These are phyloP conservation scores for Mantis religiosa DNA, from an alignment of 2,888 invertebrate genomes.

Conservation along the genomic window DNA sequence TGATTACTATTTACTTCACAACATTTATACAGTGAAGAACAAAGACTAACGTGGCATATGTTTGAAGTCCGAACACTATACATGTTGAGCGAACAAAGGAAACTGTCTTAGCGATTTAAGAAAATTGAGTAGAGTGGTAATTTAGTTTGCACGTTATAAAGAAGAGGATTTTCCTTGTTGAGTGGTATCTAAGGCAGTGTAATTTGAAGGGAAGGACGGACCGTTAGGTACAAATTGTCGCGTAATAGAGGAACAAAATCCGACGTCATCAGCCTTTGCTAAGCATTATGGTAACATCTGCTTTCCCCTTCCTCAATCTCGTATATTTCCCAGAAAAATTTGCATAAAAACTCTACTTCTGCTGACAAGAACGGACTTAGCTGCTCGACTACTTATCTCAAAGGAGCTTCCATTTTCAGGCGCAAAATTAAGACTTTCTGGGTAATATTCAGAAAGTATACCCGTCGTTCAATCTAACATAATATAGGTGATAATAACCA, in stretches of 20 bases:
- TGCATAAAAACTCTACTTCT: background rate
- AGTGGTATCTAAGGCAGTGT: background rate
- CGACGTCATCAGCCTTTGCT: background rate
- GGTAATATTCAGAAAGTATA: background rate
- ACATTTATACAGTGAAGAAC: background rate
- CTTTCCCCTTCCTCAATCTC: background rate
- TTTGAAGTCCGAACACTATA: background rate
- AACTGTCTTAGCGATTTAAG: background rate
- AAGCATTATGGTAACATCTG: background rate
- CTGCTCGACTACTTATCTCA: background rate
- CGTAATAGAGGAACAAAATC: background rate
- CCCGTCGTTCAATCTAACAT: too few relatives aligned
- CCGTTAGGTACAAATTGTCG: background rate
- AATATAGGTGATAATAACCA: too few relatives aligned
- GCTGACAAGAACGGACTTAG: background rate
- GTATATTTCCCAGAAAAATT: background rate
- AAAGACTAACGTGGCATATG: background rate
- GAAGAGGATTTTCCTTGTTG: background rate
- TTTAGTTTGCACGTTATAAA: conserved; percentile 1
- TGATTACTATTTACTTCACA: too few relatives aligned
- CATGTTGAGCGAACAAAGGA: background rate
- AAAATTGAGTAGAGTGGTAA: background rate
- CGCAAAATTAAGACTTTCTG: background rate
- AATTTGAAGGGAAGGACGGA: background rate
- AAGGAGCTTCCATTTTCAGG: too few relatives aligned